Conservation (phyloP, 2,888 invertebrate species). For the Spodoptera exigua region DNA sequence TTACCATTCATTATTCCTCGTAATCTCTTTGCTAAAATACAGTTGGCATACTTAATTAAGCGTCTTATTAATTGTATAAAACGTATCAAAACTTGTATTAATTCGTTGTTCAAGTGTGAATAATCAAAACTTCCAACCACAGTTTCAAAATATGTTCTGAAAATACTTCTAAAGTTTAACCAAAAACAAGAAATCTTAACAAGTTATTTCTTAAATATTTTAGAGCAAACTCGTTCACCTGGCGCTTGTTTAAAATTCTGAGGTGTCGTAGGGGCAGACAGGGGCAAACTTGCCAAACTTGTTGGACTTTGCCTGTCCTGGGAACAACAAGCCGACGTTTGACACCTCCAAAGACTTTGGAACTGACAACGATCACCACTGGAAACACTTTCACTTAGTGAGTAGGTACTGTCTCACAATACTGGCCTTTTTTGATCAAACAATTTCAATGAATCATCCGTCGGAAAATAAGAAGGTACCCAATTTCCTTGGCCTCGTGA, state of each 20-base stretch:
- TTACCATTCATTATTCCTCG: neutral
- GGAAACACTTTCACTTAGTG: slow-evolving; percentile 64
- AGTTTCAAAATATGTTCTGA: slow-evolving; percentile 50
- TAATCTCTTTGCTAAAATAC: neutral
- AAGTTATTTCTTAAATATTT: slow-evolving; percentile 77
- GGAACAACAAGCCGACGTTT: slow-evolving; percentile 69
- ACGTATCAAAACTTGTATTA: slow-evolving; percentile 36
- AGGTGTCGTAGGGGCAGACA: slow-evolving; percentile 73
- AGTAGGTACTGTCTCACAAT: slow-evolving; percentile 9
- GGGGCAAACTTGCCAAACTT: slow-evolving; percentile 73
- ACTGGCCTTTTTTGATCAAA: slow-evolving; percentile 21
- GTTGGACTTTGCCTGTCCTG: slow-evolving; percentile 67
- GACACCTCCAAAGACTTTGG: slow-evolving; percentile 72
- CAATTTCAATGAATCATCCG: slow-evolving; percentile 26
- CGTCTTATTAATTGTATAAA: slow-evolving; percentile 10
- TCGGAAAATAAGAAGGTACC: slow-evolving; percentile 16
- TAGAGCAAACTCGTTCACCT: slow-evolving; percentile 79
- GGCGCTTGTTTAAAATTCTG: slow-evolving; percentile 83
- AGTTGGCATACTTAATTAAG: slow-evolving; percentile 7
- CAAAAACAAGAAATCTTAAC: slow-evolving; percentile 68
- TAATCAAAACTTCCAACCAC: slow-evolving; percentile 46
- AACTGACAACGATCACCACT: slow-evolving; percentile 73
- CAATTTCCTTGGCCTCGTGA: slow-evolving; percentile 22
- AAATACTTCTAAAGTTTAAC: slow-evolving; percentile 64
- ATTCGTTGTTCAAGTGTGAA: slow-evolving; percentile 35